Base-by-base conservation (phyloP, 2,888 invertebrate genomes). In the Zaprionus bogoriensis region DNA sequence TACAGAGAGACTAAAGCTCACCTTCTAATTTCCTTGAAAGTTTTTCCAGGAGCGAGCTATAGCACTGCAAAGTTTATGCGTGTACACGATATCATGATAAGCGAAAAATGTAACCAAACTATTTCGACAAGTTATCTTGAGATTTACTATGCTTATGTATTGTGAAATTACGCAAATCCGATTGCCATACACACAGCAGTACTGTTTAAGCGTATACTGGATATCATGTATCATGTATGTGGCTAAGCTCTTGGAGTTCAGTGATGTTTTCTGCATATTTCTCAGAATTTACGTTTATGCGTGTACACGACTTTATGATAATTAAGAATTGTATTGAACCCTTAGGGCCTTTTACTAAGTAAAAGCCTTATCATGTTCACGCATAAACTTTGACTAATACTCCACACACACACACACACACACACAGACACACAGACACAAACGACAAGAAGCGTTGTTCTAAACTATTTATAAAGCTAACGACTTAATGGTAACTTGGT, bases 401-500 rank as follows among this genome's bases (percentile, higher is more conserved):
- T 19, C 36, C 14, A 41, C 23, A 44, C 53, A 66, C 20, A 44
- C 57, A 38, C 44, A 45, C 47, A 47, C 28, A 42, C 28, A 44
- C 45, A 23, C 46, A 46, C 52, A 70, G 44, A 7, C 36, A 48
- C 17, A 46, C 10, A 30, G 9, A 23, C 32, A 30, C 10, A 25
- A 52, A 27, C 59, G 23, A 62, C 14, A 62, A 25, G 28, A 60
- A 47, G 53, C 53, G 73, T 65, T 72, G 62, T 77, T 74, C 77
- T 77, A 73, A 73, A 73, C 77, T 77, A 71, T 81, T 78, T 75
- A 78, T 66, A 70, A 78, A 84, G 66, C 86, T 79, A 80, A 77
- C 72, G 79, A 85, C 82, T 79, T 85, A 85, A 74, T 50, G 79
- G 78, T 85, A 85, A 79, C 85, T 85, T 79, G 78, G 78, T 85